Evolutionary conservation across 2,113 vertebrate species (phyloP).

Genomic region (Desmodus rotundus): DNA sequence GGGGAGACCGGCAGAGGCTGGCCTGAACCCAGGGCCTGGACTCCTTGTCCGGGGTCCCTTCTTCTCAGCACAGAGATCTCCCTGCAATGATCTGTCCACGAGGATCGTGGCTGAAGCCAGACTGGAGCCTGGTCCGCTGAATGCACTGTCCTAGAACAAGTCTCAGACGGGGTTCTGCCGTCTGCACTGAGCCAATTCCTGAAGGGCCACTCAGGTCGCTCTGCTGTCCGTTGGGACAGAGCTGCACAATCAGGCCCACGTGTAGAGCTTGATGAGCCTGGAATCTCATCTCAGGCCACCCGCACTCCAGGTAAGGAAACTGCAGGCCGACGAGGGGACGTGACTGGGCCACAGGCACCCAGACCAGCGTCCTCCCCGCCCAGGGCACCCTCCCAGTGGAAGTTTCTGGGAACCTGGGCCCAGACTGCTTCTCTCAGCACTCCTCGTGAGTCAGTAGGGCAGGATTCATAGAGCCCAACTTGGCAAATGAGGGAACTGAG

Average conservation of each 20-base stretch:
- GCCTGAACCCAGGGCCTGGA: background rate
- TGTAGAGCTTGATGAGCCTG: background rate
- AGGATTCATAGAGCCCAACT: background rate
- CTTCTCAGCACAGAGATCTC: too few species aligned
- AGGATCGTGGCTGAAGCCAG: background rate
- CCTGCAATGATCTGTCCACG: rapidly evolving
- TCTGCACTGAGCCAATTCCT: background rate
- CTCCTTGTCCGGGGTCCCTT: background rate
- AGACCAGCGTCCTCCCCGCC: background rate
- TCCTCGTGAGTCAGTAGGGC: background rate
- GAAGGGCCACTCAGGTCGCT: background rate
- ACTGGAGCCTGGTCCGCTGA: rapidly evolving
- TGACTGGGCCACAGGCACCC: background rate
- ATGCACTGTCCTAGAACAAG: rapidly evolving
- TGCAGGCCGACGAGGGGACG: rapidly evolving
- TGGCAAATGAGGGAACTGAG: conserved; percentile 31
- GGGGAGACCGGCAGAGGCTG: background rate
- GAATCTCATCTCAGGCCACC: background rate
- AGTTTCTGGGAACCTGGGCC: background rate
- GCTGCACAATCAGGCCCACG: rapidly evolving
- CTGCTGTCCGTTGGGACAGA: background rate
- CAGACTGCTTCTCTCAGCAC: background rate
- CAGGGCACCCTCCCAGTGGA: rapidly evolving
- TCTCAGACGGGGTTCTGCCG: rapidly evolving
- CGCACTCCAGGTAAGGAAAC: background rate